Evolutionary conservation across 2,797 vertebrate species (phyloP), one percentile per base, ranked within the genome.

Genomic region (Lepidocolaptes lacrymiger): DNA sequence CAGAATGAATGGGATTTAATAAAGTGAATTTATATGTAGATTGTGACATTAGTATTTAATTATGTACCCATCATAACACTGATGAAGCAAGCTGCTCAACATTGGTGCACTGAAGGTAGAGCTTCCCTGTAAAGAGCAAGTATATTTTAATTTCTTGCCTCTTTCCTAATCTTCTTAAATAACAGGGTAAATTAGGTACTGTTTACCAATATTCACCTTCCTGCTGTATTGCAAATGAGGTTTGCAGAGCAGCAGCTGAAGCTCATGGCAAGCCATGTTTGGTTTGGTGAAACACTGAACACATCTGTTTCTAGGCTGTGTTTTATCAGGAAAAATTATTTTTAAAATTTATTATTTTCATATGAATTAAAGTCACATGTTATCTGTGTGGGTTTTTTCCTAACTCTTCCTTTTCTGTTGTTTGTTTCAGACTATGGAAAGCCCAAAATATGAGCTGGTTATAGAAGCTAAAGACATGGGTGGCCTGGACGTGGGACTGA

Each of bases 381-480:
- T 72, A 14, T 51, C 21, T 48, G 1, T 11, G 18, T 48, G 12
- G 1, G 3, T 19, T 28, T 28, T 44, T n/a, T 10, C 18, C 54
- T 64, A 73, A 91, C 5, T 2, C 87, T 66, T 48, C 12, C 6
- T 81, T 81, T 86, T 94, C 44, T 72, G 5, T 8, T 20, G 34
- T 59, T 43, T 82, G 48, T 19, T 87, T 3, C 95, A 99, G 99
- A 99, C 99, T 1, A 98, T 99, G 96, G 99, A 99, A 75, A 99
- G 98, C 16, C 99, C 99, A 0, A 99, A 99, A 44, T 99, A 99
- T 0, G 99, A 99, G 94, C 92, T 99, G 71, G 98, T 99, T 96
- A 99, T 99, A 46, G 99, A 99, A 89, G 99, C 99, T 27, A 99
- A 99, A 94, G 99, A 99, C 82, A 99, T 99, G 99, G 99, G 98